Evolutionary conservation across 2,888 invertebrate genomes (phyloP).

Genomic region (Hetaerina titia): DNA sequence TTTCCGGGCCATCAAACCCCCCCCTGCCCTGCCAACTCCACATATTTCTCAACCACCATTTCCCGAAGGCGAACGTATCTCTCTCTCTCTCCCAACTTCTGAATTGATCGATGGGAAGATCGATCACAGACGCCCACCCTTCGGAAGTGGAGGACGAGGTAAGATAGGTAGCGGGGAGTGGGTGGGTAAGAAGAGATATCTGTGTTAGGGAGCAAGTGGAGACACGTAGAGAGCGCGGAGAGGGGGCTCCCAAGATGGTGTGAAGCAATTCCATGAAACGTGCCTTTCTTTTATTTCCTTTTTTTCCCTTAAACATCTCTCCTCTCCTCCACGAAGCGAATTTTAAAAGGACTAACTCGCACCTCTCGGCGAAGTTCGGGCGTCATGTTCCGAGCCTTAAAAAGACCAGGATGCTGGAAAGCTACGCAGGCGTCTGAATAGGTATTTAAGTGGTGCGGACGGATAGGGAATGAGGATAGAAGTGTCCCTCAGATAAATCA

Average conservation of each 20-base stretch:
- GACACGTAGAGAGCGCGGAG: not conserved
- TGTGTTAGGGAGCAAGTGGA: not conserved
- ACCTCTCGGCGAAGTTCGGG: not conserved
- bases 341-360: not conserved
- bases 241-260: not conserved
- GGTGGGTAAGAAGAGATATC: not conserved
- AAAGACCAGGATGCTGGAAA: not conserved
- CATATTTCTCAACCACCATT: conserved; percentile 27
- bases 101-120: conserved; percentile 48
- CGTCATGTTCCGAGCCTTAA: not conserved
- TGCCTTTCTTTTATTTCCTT: not conserved
- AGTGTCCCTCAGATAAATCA: not conserved
- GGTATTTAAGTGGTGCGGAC: not conserved
- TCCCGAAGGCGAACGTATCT: conserved; percentile 35
- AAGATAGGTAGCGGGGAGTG: not conserved
- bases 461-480: not conserved
- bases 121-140: conserved; percentile 61
- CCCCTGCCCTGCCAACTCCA: not conserved
- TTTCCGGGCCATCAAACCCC: conserved; percentile 1
- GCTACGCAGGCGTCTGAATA: not conserved
- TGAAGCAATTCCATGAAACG: not conserved
- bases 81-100: conserved; percentile 22
- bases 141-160: conserved; percentile 48
- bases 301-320: not conserved
- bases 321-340: not conserved